Evolutionary conservation across 2,797 vertebrate genomes (phyloP).

Genomic region (Myotis myotis): DNA sequence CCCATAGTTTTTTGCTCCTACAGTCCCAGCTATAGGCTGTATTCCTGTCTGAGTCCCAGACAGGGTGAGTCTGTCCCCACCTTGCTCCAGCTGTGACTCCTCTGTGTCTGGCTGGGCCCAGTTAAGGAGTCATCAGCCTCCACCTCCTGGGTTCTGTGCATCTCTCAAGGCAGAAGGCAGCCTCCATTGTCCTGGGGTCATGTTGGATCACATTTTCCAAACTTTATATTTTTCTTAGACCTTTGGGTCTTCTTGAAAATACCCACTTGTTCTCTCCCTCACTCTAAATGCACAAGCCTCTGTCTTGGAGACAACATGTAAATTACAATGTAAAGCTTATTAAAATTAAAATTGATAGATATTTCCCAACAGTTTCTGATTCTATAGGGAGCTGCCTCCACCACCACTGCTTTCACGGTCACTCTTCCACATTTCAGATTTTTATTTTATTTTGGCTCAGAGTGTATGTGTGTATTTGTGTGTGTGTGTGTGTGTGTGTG

Average conservation of each 20-base stretch:
- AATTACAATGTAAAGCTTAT: background rate
- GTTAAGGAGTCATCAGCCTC: background rate
- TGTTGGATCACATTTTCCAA: background rate
- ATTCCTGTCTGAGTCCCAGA: background rate
- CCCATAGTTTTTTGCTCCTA: background rate
- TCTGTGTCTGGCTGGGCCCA: background rate
- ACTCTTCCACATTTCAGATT: background rate
- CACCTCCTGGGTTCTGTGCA: background rate
- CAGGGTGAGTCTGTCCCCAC: rapidly evolving
- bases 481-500: background rate
- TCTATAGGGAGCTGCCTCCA: background rate
- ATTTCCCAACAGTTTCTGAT: background rate
- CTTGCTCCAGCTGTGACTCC: background rate
- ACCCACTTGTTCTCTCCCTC: background rate
- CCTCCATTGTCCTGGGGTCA: background rate
- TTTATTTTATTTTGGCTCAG: background rate
- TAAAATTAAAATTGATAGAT: background rate
- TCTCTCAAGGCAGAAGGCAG: background rate
- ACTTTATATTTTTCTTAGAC: background rate
- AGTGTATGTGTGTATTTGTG: background rate
- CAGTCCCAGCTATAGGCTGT: background rate
- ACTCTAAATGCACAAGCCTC: background rate
- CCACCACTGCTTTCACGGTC: rapidly evolving
- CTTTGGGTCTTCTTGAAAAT: conserved; percentile 19
- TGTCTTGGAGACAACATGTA: background rate